phyloP scores from a whole-genome alignment of 2,888 invertebrate species.

The Diachrysia chrysitis region DNA sequence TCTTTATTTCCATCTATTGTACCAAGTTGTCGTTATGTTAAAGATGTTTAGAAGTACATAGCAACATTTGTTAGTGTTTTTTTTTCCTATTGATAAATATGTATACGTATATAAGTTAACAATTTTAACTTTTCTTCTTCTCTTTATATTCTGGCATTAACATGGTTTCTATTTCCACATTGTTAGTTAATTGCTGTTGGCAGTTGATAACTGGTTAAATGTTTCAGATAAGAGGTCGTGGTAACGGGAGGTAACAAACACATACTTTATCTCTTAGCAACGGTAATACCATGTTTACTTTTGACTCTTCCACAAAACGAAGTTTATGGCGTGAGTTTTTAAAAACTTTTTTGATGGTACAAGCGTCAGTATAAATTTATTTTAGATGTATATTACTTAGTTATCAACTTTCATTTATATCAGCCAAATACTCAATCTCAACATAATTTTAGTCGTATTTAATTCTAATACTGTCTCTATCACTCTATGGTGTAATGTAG shows the following conservation, averaged over 20 bases:
- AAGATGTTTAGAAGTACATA: not conserved
- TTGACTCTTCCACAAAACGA: slow-evolving; percentile 54
- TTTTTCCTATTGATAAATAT: not conserved
- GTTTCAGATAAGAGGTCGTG: slow-evolving; percentile 67
- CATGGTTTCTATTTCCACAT: slow-evolving; percentile 22
- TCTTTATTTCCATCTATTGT: too few relatives aligned
- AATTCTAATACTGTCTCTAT: too few relatives aligned
- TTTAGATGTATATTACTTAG: not conserved
- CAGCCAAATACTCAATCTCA: too few relatives aligned
- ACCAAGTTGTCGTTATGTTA: not conserved
- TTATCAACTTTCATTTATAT: too few relatives aligned
- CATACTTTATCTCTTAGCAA: slow-evolving; percentile 62
- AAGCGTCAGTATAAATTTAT: slow-evolving; percentile 16
- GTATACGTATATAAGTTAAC: too few relatives aligned
- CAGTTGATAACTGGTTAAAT: slow-evolving; percentile 53
- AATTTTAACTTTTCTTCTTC: not conserved
- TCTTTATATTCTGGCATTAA: slow-evolving; percentile 9
- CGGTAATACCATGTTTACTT: slow-evolving; percentile 67
- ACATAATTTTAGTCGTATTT: too few relatives aligned
- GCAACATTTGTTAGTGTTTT: not conserved
- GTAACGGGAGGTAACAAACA: slow-evolving; percentile 65
- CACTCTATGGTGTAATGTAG: too few relatives aligned
- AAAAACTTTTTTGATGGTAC: slow-evolving; percentile 23
- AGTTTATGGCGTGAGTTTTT: slow-evolving; percentile 20
- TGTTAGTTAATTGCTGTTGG: slow-evolving; percentile 11